phyloP scores from a whole-genome alignment of 2,797 vertebrate genomes.

The Gadopsis bispinosus region DNA sequence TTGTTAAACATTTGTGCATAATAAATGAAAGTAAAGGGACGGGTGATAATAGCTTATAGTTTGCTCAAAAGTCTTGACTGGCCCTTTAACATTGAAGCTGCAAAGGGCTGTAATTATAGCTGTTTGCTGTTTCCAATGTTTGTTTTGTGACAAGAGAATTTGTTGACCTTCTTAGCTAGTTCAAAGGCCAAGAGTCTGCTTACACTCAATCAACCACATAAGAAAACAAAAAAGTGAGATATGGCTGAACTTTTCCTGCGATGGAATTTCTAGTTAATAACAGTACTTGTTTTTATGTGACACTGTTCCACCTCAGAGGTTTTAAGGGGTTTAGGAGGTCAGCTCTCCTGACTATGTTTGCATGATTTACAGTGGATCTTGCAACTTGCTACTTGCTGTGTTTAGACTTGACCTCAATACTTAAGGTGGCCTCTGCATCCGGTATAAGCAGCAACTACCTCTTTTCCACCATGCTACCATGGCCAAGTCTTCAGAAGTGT shows the following conservation, averaged over 20 bases:
- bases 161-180: conserved; percentile 21
- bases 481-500: not conserved
- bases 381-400: not conserved
- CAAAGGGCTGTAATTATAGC: not conserved
- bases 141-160: conserved; percentile 13
- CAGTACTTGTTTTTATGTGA: conserved; percentile 5
- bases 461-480: not conserved
- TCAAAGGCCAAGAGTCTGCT: conserved; percentile 16
- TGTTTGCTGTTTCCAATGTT: conserved; percentile 21
- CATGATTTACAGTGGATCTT: conserved; percentile 4
- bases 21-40: not conserved
- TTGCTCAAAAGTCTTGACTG: not conserved
- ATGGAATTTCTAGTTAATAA: not conserved
- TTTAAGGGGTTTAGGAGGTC: not conserved
- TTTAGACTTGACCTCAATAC: conserved; percentile 22
- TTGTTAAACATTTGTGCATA: not conserved
- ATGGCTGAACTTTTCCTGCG: conserved; percentile 9
- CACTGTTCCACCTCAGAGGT: not conserved
- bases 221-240: conserved; percentile 15
- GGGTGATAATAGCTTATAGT: not conserved
- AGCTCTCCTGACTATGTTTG: not conserved
- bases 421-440: not conserved
- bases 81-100: not conserved
- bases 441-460: not conserved
- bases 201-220: conserved; percentile 1